Base-by-base conservation (phyloP, 2,888 invertebrate species). In the Nephrotoma guestfalica region DNA sequence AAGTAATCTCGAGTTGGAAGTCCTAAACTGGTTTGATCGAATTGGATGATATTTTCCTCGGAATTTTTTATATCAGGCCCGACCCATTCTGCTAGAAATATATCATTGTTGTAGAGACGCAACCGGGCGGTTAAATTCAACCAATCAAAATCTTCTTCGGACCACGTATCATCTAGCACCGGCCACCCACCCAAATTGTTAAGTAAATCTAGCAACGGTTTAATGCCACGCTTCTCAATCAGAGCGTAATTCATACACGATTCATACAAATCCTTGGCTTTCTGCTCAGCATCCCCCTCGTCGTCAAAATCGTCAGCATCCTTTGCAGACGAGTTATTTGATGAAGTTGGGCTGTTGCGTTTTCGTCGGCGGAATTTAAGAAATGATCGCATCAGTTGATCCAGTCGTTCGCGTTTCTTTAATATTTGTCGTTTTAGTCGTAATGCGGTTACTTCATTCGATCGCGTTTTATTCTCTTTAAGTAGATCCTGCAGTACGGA, bases 41-140 rank as follows among this genome's bases (percentile, higher is more conserved):
- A 94, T 93, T 97, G 94, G 87, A 98, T 96, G 6, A 98, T 95
- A 91, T 97, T 97, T 89, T 96, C 95, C 89, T 97, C 95, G 6
- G 98, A 97, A 91, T 98, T 97, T 90, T 97, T 97, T 87, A 98
- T 97, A 90, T 99, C 98, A 0, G 98, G 96, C 11, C 97, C 97
- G 71, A 98, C 96, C 96, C 96, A 96, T 90, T 96, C 95, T 0
- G 97, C 95, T 88, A 98, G 94, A 0, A 98, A 92, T 87, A 97
- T 95, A 88, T 97, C 96, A 89, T 97, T 97, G 91, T 97, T 97
- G 89, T 95, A 96, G 43, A 96, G 92, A 87, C 96, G 93, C 15
- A 97, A 90, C 87, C 94, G 94, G 0, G 96, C 96, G 90, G 96
- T 94, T 87, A 96, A 91, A 89, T 93, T 94, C 83, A 96, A 92